These are phyloP conservation scores for Clepsis dumicolana DNA, from an alignment of 2,888 invertebrate genomes.

Conservation along the genomic window DNA sequence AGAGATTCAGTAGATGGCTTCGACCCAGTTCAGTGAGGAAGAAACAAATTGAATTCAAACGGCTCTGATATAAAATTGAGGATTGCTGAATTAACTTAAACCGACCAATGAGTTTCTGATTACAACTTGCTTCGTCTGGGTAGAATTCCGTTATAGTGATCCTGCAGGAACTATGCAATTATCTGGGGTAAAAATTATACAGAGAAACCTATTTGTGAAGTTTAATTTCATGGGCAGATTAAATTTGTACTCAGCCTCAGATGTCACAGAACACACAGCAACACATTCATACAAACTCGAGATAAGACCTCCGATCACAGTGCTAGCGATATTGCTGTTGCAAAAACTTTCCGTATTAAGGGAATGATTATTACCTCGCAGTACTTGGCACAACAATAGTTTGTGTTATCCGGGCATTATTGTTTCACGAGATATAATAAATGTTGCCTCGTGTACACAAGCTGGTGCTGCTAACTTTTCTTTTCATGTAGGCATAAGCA, in stretches of 20 bases:
- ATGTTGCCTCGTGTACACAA: conserved; percentile 8
- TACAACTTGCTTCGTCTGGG: too few species aligned
- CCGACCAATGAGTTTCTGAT: background rate
- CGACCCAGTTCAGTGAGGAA: conserved; percentile 7
- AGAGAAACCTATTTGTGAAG: background rate
- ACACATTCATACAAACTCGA: conserved; percentile 16
- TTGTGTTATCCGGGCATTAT: conserved; percentile 30
- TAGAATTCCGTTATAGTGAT: too few species aligned
- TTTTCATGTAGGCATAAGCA: background rate
- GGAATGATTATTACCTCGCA: conserved; percentile 36
- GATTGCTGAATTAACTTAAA: background rate
- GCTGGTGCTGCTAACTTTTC: conserved; percentile 12
- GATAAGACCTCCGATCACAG: conserved; percentile 28
- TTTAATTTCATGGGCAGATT: background rate
- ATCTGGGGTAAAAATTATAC: too few species aligned
- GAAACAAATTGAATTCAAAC: background rate
- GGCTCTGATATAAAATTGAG: background rate
- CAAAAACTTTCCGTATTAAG: conserved; percentile 38
- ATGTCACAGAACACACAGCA: conserved; percentile 14
- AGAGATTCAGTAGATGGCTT: background rate
- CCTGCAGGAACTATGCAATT: too few species aligned
- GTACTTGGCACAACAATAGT: conserved; percentile 37
- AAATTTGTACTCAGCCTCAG: background rate
- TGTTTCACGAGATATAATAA: conserved; percentile 23
- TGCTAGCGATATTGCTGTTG: conserved; percentile 30